phyloP scores from a whole-genome alignment of 2,888 invertebrate genomes.

The Machimus rusticus region DNA sequence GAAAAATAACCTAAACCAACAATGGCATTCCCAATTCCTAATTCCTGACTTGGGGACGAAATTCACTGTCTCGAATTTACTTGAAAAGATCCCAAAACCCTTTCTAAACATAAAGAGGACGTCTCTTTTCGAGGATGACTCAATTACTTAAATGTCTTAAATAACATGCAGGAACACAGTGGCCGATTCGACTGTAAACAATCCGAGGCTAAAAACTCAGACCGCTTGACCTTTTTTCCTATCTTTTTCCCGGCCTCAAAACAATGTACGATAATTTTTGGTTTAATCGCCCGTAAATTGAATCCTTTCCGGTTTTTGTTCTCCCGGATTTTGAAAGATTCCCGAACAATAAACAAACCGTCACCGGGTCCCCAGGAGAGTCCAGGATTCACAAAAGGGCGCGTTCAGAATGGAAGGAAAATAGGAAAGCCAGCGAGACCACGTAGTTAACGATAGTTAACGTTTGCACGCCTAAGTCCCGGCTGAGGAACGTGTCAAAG shows the following conservation, averaged over 20 bases:
- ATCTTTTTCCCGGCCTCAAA: neutral
- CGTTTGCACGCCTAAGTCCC: neutral
- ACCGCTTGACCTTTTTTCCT: neutral
- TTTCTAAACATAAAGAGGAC: neutral
- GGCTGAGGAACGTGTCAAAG: conserved; percentile 14
- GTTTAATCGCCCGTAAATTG: conserved; percentile 5
- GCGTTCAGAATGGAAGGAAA: neutral
- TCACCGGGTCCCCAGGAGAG: neutral
- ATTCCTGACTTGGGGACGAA: neutral
- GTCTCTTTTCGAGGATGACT: neutral
- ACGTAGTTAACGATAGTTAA: conserved; percentile 25
- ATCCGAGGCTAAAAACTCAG: neutral
- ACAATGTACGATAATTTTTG: conserved; percentile 30
- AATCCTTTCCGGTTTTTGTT: neutral
- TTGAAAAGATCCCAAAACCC: neutral
- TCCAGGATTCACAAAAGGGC: neutral
- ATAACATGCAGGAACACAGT: neutral
- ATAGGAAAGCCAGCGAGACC: neutral
- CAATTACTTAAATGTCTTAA: neutral
- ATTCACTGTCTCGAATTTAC: neutral
- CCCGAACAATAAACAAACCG: neutral
- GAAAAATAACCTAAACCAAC: neutral
- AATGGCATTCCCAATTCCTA: neutral
- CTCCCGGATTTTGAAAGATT: conserved; percentile 12
- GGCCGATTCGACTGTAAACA: neutral